Base-by-base conservation (phyloP, 2,888 invertebrate genomes). In the Melipona beecheii region DNA sequence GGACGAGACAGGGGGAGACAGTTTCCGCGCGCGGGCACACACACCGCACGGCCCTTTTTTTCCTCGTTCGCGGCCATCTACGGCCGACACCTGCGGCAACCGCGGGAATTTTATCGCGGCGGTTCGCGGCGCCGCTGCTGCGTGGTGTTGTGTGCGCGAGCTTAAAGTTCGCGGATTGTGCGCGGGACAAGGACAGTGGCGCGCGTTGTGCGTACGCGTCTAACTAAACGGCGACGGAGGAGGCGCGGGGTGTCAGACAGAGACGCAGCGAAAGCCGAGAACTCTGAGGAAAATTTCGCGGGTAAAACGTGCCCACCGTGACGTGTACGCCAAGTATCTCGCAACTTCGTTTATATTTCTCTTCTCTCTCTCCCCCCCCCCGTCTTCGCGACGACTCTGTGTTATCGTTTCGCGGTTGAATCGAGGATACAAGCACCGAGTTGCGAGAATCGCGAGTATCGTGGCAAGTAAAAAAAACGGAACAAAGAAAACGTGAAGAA, bases 81-180 rank as follows among this genome's bases (percentile, higher is more conserved):
- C 85, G 65, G 43, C 78, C 82, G 77, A 79, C 88, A 86, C 78
- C 87, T 84, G 88, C 86, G 71, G 81, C 72, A 74, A 78, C 83
- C 87, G 89, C 87, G 86, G 86, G 87, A 82, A 79, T 85, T 83
- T 88, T 79, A 84, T 81, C 83, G 87, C 72, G 85, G 82, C 83
- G 77, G 81, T 84, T 86, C 75, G 86, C 78, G 84, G 78, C 88
- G 88, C 80, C 79, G 85, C 81, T 78, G 60, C 31, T 36, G 86
- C 85, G 88, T 81, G 78, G 73, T 75, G 76, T 81, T 82, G 86
- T 75, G 81, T 72, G 81, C 86, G 86, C 86, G 84, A 86, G 87
- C 86, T 86, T 84, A 79, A 87, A 84, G 87, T 89, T 88, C 89
- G 81, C 74, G 78, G 73, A 49, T 43, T 43, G 76, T 71, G 72